A percentile compares a stretch with the other conserved stretches of the same genome.
Conservation (phyloP, 1,140 invertebrate genomes). For the Philotrypesis tridentata region DNA sequence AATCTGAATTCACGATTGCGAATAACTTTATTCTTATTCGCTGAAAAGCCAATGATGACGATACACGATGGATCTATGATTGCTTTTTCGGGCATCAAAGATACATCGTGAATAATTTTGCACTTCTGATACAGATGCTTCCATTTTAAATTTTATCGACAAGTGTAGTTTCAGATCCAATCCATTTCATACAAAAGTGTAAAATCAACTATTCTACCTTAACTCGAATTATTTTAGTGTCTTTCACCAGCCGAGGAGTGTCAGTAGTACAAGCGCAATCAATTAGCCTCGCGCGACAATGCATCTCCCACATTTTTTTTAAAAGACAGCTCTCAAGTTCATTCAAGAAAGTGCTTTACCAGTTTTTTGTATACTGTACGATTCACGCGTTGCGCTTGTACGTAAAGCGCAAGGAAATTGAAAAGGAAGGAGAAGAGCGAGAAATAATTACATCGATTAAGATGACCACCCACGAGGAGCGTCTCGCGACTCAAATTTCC, state of each 20-base stretch:
- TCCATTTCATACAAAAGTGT: no score
- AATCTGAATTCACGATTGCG: neutral
- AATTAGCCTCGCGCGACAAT: neutral
- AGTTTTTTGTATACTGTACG: no score
- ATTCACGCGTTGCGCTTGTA: neutral
- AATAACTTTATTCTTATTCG: neutral
- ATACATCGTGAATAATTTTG: no score
- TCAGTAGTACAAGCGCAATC: neutral
- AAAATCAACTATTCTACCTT: no score
- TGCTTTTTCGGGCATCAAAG: neutral
- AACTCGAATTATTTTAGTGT: no score
- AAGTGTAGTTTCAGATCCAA: no score
- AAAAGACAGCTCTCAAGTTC: neutral
- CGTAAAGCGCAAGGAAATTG: neutral
- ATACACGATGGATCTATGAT: neutral
- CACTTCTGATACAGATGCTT: no score
- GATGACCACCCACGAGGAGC: constrained; percentile 29
- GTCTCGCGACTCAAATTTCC: constrained; percentile 20
- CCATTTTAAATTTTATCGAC: no score
- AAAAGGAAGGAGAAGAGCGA: constrained; percentile 12
- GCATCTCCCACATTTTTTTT: neutral
- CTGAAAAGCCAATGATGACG: neutral
- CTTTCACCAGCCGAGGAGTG: no score
- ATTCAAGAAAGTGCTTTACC: neutral
- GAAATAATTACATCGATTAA: constrained; percentile 39